Evolutionary conservation across 2,113 vertebrate species (phyloP).

Genomic region (human): DNA sequence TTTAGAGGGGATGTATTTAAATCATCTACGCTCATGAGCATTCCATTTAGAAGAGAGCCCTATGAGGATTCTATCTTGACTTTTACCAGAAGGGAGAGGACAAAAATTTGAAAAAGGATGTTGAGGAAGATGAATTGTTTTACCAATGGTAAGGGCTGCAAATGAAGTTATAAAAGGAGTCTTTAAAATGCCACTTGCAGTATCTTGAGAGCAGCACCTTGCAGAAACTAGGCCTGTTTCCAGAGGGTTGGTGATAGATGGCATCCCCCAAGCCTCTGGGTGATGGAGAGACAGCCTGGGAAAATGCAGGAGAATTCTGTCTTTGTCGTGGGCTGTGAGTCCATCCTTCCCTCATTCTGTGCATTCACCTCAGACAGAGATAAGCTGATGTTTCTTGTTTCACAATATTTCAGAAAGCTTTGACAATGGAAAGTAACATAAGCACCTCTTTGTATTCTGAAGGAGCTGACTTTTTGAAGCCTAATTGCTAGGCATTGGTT

Average conservation of each 20-base stretch:
- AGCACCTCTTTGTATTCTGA: background rate
- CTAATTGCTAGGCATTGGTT: background rate
- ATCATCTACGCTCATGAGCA: background rate
- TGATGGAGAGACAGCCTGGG: background rate
- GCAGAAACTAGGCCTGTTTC: background rate
- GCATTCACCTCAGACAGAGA: background rate
- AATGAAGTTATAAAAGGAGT: background rate
- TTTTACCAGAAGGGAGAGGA: background rate
- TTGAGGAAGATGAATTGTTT: background rate
- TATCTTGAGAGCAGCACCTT: background rate
- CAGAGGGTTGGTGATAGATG: too few relatives aligned
- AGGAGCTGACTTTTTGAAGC: background rate
- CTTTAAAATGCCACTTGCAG: background rate
- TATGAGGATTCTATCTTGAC: background rate
- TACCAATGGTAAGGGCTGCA: background rate
- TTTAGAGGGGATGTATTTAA: background rate
- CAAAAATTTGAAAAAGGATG: background rate
- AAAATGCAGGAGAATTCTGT: background rate
- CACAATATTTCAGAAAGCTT: background rate
- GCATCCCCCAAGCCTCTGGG: too few relatives aligned
- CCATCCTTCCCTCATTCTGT: background rate
- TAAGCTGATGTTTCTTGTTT: background rate
- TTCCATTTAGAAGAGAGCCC: background rate
- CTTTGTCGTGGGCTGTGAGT: background rate
- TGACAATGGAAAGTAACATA: background rate